Conservation (phyloP, 2,888 invertebrate species). For the Diarsia mendica region DNA sequence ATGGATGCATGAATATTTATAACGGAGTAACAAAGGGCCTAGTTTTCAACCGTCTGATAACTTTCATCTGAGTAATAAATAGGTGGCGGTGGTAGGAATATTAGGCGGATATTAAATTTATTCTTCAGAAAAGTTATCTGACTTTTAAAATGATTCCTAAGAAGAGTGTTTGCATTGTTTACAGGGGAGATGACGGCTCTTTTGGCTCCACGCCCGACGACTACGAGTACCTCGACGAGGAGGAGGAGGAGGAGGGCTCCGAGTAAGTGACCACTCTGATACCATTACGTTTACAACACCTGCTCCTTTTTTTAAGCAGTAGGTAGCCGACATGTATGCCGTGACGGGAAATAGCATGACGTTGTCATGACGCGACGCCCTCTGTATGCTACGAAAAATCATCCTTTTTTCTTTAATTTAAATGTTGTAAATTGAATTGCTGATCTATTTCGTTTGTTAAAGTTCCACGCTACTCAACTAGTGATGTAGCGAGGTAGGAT, state of each 20-base stretch:
- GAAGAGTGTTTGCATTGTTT: conserved; percentile 48
- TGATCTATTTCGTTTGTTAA: no score
- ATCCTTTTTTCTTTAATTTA: no score
- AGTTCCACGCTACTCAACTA: no score
- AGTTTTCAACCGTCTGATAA: not conserved
- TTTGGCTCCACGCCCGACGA: conserved; percentile 56
- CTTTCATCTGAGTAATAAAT: not conserved
- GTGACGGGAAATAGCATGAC: no score
- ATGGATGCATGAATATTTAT: not conserved
- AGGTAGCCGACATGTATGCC: no score
- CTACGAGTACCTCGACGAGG: conserved; percentile 68
- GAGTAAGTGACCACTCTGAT: conserved; percentile 47
- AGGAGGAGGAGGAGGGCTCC: conserved; percentile 66
- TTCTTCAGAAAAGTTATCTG: not conserved
- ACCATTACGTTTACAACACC: not conserved
- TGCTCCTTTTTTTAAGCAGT: no score
- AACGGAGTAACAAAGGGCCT: not conserved
- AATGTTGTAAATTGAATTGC: no score
- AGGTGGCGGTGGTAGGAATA: not conserved
- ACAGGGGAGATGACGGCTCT: conserved; percentile 74
- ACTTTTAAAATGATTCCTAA: not conserved
- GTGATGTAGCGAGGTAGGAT: no score
- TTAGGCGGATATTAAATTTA: not conserved
- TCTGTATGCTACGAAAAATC: no score
- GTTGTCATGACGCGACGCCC: no score